These are phyloP conservation scores for Aplodontia rufa DNA, from an alignment of 2,113 vertebrate genomes.

Conservation along the genomic window DNA sequence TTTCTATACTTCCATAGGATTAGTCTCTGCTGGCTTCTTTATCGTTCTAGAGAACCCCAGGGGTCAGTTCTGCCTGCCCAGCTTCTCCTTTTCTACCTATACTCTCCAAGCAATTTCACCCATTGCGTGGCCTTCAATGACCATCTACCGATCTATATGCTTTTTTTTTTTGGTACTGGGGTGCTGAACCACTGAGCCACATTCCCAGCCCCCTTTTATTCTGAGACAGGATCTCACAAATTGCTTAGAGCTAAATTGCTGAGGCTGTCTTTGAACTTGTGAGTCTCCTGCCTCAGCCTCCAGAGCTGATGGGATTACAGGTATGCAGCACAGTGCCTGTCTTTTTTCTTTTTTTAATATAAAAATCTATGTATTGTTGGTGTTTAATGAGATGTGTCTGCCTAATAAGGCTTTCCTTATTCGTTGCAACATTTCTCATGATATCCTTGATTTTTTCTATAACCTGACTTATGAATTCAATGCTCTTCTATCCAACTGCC, in stretches of 20 bases:
- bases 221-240: no score
- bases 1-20: not conserved
- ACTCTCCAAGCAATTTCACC: not conserved
- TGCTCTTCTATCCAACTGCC: not conserved
- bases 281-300: no score
- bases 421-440: not conserved
- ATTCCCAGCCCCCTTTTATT: no score
- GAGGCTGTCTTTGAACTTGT: no score
- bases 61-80: not conserved
- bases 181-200: no score
- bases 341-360: not conserved
- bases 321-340: no score
- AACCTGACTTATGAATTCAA: not conserved
- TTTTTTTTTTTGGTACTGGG: no score
- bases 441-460: not conserved
- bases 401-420: not conserved
- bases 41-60: not conserved
- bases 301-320: no score
- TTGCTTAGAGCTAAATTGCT: no score
- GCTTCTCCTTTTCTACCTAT: not conserved
- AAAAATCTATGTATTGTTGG: not conserved
- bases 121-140: not conserved
- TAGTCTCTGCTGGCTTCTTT: not conserved
- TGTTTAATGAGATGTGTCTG: not conserved
- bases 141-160: not conserved